These are phyloP conservation scores for Synaphobranchus kaupii DNA, from an alignment of 2,797 vertebrate species.

Conservation along the genomic window DNA sequence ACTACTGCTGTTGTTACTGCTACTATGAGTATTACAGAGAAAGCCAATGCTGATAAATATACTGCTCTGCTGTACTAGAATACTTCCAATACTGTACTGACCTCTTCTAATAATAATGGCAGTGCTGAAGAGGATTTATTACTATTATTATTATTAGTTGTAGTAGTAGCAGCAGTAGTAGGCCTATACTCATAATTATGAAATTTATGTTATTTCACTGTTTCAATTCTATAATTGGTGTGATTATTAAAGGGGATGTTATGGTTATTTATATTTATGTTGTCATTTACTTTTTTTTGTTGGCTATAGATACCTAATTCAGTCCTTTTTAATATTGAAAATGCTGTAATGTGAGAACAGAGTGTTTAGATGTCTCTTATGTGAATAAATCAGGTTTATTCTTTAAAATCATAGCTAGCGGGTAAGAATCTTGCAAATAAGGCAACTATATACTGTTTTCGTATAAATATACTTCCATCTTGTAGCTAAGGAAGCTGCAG, in stretches of 20 bases:
- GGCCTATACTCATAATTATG: not conserved
- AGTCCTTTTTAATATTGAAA: not conserved
- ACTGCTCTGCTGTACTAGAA: not conserved
- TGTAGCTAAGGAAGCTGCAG: slow-evolving; percentile 1
- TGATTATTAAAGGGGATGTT: not conserved
- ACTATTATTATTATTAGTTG: not conserved
- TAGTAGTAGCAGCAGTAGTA: not conserved
- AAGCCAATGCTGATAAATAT: not conserved
- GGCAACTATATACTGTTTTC: not conserved
- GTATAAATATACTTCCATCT: not conserved
- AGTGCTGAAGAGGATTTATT: too few relatives aligned
- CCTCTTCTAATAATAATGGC: too few relatives aligned
- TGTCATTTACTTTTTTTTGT: not conserved
- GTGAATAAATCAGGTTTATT: slow-evolving; percentile 6
- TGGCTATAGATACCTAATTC: not conserved
- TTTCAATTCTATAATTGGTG: not conserved
- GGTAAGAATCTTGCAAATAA: not conserved
- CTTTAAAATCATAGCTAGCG: not conserved
- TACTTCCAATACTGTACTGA: too few relatives aligned
- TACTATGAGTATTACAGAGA: not conserved
- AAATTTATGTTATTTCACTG: not conserved
- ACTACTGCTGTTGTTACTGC: not conserved
- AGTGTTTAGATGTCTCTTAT: not conserved
- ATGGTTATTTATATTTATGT: not conserved
- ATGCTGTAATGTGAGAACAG: not conserved